phyloP scores from a whole-genome alignment of 2,888 invertebrate species.

The Ametastegia equiseti region DNA sequence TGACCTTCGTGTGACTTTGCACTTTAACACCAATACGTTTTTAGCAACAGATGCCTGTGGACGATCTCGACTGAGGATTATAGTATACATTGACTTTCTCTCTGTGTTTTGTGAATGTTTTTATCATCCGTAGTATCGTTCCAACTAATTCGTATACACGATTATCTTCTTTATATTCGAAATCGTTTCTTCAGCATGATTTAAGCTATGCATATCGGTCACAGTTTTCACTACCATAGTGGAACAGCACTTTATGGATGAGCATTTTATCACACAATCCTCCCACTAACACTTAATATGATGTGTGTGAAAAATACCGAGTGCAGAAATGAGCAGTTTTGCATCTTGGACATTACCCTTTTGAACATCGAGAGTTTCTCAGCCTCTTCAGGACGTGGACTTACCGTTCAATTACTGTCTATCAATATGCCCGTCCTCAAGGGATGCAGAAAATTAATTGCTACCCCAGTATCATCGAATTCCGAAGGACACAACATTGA shows the following conservation, averaged over 20 bases:
- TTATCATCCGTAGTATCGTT: too few relatives aligned
- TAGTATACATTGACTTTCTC: neutral
- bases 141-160: neutral
- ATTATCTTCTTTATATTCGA: neutral
- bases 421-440: neutral
- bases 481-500: too few relatives aligned
- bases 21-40: constrained; percentile 9
- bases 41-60: constrained; percentile 9
- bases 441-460: too few relatives aligned
- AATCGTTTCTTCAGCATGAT: neutral
- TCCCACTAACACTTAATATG: constrained; percentile 7
- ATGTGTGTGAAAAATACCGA: neutral
- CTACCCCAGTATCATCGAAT: too few relatives aligned
- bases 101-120: constrained; percentile 37
- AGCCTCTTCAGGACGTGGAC: neutral
- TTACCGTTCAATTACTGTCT: neutral
- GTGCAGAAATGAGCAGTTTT: neutral
- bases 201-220: constrained; percentile 13
- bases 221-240: neutral
- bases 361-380: neutral
- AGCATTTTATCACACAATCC: neutral
- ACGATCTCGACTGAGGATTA: constrained; percentile 21
- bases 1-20: constrained; percentile 39
- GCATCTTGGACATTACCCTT: neutral
- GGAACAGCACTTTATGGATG: neutral